Percentiles rank a stretch among this genome's conserved stretches.
These are phyloP conservation scores for Choristoneura fumiferana DNA, from an alignment of 1,140 invertebrate species.

Conservation along the genomic window DNA sequence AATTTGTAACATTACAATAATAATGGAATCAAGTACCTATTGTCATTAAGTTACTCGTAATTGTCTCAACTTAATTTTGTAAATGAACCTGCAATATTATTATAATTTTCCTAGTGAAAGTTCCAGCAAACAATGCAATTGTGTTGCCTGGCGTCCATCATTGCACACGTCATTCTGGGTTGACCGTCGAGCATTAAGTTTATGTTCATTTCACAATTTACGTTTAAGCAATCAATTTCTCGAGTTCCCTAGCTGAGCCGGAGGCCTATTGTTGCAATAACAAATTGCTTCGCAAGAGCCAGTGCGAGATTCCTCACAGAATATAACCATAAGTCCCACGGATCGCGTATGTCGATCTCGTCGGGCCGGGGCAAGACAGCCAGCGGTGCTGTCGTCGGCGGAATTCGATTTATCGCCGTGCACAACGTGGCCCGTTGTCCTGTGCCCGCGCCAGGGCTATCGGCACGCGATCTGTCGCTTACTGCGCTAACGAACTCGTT, in stretches of 20 bases:
- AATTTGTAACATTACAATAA: no score
- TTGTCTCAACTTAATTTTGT: no score
- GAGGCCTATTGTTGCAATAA: slow-evolving; percentile 38
- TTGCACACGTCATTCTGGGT: no score
- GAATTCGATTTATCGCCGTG: slow-evolving; percentile 66
- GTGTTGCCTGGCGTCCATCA: no score
- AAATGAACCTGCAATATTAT: no score
- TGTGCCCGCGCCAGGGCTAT: slow-evolving; percentile 61
- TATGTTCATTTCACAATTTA: no score
- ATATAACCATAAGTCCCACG: slow-evolving; percentile 46
- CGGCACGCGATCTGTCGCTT: slow-evolving; percentile 40
- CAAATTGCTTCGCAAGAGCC: slow-evolving; percentile 21
- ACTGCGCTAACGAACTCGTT: slow-evolving; percentile 47
- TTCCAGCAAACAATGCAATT: no score
- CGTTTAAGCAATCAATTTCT: background rate
- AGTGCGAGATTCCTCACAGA: slow-evolving; percentile 37
- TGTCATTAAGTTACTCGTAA: no score
- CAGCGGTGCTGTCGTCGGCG: slow-evolving; percentile 59
- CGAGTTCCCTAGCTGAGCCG: background rate
- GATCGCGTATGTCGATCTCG: slow-evolving; percentile 56
- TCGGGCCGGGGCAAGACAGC: no score
- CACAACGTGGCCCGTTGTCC: slow-evolving; percentile 64
- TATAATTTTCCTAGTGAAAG: no score
- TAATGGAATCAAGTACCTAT: no score
- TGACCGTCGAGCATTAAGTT: no score